Evolutionary conservation across 2,113 vertebrate genomes (phyloP).

Genomic region (Gadus macrocephalus): DNA sequence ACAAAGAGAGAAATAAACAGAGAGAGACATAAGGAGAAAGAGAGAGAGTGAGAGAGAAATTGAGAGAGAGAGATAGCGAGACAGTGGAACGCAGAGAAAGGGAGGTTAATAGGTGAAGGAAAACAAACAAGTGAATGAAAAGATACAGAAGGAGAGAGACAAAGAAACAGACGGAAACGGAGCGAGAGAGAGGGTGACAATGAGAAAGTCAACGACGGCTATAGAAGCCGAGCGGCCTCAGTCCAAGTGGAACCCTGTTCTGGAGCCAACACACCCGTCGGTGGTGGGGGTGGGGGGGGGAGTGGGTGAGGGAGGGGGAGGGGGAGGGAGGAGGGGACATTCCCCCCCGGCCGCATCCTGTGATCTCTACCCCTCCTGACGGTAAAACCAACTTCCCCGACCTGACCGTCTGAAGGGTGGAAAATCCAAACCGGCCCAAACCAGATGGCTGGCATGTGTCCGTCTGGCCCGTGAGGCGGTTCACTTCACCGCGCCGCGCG

Average conservation of each 20-base stretch:
- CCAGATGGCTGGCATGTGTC: background rate
- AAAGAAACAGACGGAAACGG: background rate
- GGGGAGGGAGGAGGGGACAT: background rate
- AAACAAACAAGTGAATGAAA: too few species aligned
- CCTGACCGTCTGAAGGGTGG: conserved; percentile 22
- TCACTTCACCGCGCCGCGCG: too few species aligned
- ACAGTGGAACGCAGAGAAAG: background rate
- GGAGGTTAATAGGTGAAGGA: too few species aligned
- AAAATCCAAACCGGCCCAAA: conserved; percentile 13
- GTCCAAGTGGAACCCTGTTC: background rate
- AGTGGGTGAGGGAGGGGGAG: background rate
- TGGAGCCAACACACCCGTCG: background rate
- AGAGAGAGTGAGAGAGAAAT: background rate
- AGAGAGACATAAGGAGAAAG: background rate
- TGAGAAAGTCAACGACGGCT: too few species aligned
- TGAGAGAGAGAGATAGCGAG: background rate
- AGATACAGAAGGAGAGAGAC: too few species aligned
- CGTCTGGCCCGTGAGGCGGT: too few species aligned
- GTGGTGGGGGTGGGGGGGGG: too few species aligned
- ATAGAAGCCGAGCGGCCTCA: too few species aligned
- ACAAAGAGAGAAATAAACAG: background rate
- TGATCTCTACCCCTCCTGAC: background rate
- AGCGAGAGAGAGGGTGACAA: too few species aligned
- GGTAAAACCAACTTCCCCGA: conserved; percentile 28
- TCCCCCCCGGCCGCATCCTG: background rate